Conservation (phyloP, 2,888 invertebrate species). For the Tholera decimalis region DNA sequence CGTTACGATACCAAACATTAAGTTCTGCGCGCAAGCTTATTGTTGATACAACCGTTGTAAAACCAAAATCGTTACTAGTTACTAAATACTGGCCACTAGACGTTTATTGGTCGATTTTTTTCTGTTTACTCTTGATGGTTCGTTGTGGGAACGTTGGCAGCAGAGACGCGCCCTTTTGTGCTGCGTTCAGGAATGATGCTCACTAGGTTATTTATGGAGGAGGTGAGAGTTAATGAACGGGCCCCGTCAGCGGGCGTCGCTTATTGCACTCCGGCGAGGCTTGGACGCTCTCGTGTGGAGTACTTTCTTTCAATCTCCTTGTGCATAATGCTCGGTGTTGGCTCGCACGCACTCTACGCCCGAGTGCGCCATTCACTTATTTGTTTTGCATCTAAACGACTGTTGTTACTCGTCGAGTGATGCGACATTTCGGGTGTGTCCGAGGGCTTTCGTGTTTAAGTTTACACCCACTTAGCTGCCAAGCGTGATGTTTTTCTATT, state of each 20-base stretch:
- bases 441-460: conserved; percentile 78
- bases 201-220: conserved; percentile 82
- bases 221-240: conserved; percentile 88
- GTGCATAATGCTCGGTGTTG: conserved; percentile 88
- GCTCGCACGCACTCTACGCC: conserved; percentile 84
- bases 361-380: conserved; percentile 86
- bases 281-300: conserved; percentile 88
- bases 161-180: conserved; percentile 75
- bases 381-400: conserved; percentile 87
- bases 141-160: conserved; percentile 74
- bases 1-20: conserved; percentile 74
- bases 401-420: conserved; percentile 79
- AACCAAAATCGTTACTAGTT: conserved; percentile 78
- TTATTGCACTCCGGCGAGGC: conserved; percentile 87
- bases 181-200: conserved; percentile 71
- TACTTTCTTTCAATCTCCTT: conserved; percentile 89
- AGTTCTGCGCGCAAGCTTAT: conserved; percentile 76
- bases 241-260: conserved; percentile 85
- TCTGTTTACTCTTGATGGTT: conserved; percentile 74
- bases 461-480: conserved; percentile 82
- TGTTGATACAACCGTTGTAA: conserved; percentile 80
- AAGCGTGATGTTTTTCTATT: conserved; percentile 77
- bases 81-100: conserved; percentile 74
- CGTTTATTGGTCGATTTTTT: conserved; percentile 79
- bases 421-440: conserved; percentile 84